Base-by-base conservation (phyloP, 2,113 vertebrate genomes). In the Thalassarche chlororhynchos region DNA sequence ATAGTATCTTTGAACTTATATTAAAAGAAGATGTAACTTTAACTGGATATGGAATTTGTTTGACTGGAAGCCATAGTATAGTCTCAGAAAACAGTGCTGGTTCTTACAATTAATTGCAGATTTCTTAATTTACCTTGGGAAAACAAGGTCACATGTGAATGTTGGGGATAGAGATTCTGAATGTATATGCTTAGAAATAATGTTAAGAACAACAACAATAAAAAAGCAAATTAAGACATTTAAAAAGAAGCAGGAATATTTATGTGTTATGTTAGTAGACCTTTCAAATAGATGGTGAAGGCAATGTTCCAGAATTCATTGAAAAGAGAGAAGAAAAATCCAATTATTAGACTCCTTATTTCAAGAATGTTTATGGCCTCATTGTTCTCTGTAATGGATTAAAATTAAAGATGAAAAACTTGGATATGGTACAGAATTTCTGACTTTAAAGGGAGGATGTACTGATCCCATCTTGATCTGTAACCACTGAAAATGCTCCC, bases 11-110 rank as follows among this genome's bases (percentile, higher is more conserved):
- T 97, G 78, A 96, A 91, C 24, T 66, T 11, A 0, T 64, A 96
- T 96, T 96, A 74, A 91, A 96, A 97, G 69, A 96, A 96, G 51
- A 93, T 93, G 70, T 28, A 76, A 57, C n/a, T 92, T 95, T 38
- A 89, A 88, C 34, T 89, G 84, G 15, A 36, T 85, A 54, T 83
- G 77, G 44, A 85, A 87, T 86, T 93, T 82, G 6, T 91, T 90
- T 92, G 61, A 84, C 17, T 87, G 46, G 36, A 88, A 94, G 65
- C 23, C 40, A 62, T 46, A 62, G 12, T n/a, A 58, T 36, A 71
- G 44, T 28, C 65, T 36, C 71, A 87, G 12, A 92, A 91, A 89
- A 69, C n/a, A 61, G 21, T 83, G 7, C 10, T 76, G 5, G 10
- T 51, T 60, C 36, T 89, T 91, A 80, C 8, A 91, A 95, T 89